These are phyloP conservation scores for Hydropotes inermis DNA, from an alignment of 2,113 vertebrate genomes.

Conservation along the genomic window DNA sequence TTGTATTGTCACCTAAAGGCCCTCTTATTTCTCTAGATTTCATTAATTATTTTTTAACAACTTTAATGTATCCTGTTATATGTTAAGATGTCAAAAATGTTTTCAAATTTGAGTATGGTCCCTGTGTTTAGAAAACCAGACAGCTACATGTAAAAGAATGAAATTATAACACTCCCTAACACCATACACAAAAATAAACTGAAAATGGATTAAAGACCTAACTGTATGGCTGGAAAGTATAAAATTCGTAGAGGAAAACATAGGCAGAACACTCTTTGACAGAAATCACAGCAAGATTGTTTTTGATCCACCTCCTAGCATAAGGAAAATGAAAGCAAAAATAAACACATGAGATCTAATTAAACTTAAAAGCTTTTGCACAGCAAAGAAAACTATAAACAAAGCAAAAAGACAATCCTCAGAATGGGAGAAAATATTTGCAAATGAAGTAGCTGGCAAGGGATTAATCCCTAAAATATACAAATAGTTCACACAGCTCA, in stretches of 20 bases:
- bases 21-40: not conserved
- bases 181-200: not conserved
- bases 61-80: not conserved
- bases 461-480: not conserved
- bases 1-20: not conserved
- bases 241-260: not conserved
- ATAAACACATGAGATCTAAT: not conserved
- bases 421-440: not conserved
- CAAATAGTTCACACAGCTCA: not conserved
- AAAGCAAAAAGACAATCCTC: not conserved
- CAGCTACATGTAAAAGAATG: not conserved
- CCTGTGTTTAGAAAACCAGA: not conserved
- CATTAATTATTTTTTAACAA: not conserved
- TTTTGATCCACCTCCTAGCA: not conserved
- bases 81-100: not conserved
- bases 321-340: not conserved
- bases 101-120: not conserved
- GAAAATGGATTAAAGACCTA: not conserved
- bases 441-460: not conserved
- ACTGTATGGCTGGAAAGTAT: not conserved
- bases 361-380: not conserved
- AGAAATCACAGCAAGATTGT: not conserved
- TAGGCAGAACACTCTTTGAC: not conserved
- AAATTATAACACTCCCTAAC: not conserved
- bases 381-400: not conserved